Base-by-base conservation (phyloP, 2,888 invertebrate genomes). In the Lepeophtheirus nordmannii region DNA sequence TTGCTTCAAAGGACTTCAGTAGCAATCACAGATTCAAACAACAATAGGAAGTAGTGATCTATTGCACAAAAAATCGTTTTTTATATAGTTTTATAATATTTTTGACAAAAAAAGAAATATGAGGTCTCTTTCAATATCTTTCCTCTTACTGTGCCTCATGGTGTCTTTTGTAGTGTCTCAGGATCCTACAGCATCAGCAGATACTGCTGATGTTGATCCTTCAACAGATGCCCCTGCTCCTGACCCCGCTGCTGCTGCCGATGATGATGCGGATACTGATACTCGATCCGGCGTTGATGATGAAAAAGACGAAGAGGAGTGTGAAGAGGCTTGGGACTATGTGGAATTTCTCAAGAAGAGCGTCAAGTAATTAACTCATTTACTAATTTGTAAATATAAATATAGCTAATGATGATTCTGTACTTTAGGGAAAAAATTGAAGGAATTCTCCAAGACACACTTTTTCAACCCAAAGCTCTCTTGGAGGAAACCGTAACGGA, bases 261-360 rank as follows among this genome's bases (percentile, higher is more conserved):
- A 46, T 5, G 53, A 46, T 3, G 2, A 2, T 8, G 53, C n/a
- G 5, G 53, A 2, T 17, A 8, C 1, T 46, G 53, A 14, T 17
- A 46, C 53, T n/a, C 14, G 53, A 17, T 14, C 53, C 17, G 63
- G 1, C 9, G n/a, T n/a, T 2, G 39, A 40, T 5, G 53, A 5
- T 30, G 63, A 46, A 3, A 53, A 22, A 20, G 23, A 17, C 10
- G 63, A 63, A 56, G 63, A 63, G 1, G 63, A 63, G n/a, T 63
- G 63, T 20, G 63, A 63, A 63, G 63, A 63, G 8, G 63, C 63
- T 17, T 63, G 63, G 63, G 56, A 56, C 20, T 63, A 63, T 37
- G 20, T 63, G 46, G 63, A 63, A 23, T 63, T 63, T 23, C 23
- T 63, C 22, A 63, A 63, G 56, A 63, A 20, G 22, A 53, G 53